Percentiles rank a stretch among this genome's conserved stretches.
Conservation (phyloP, 2,113 vertebrate genomes). For the Rutilus rutilus region DNA sequence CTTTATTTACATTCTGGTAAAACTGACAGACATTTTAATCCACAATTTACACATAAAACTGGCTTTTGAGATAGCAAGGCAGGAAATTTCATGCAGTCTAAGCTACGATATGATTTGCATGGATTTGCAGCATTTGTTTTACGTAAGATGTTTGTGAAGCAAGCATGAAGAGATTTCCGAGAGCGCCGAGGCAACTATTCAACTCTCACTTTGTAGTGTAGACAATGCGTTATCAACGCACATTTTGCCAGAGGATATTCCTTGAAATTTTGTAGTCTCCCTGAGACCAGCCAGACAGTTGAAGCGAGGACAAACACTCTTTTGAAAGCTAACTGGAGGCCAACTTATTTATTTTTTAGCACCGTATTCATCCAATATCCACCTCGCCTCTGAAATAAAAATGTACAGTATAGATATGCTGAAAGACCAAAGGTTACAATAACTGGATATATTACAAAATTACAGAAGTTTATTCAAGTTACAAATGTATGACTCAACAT, state of each 20-base stretch:
- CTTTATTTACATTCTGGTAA: slow-evolving; percentile 77
- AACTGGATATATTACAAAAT: slow-evolving; percentile 28
- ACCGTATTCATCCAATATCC: slow-evolving; percentile 30
- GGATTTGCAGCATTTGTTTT: slow-evolving; percentile 49
- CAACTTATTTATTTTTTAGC: slow-evolving; percentile 43
- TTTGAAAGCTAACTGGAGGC: slow-evolving; percentile 42
- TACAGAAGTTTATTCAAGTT: slow-evolving; percentile 30
- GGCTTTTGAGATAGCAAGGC: slow-evolving; percentile 47
- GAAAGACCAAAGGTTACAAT: background rate
- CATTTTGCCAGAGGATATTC: slow-evolving; percentile 52
- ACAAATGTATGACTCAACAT: background rate
- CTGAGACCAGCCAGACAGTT: slow-evolving; percentile 62
- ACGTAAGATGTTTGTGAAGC: slow-evolving; percentile 48
- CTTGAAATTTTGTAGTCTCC: slow-evolving; percentile 66
- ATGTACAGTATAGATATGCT: slow-evolving; percentile 10
- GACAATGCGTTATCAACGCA: slow-evolving; percentile 56
- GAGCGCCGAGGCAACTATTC: slow-evolving; percentile 58
- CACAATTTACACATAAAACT: slow-evolving; percentile 72
- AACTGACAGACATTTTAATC: slow-evolving; percentile 68
- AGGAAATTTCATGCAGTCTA: slow-evolving; percentile 68
- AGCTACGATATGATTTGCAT: slow-evolving; percentile 56
- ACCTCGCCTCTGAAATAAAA: slow-evolving; percentile 1
- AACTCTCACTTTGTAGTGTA: slow-evolving; percentile 49
- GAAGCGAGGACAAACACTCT: slow-evolving; percentile 52
- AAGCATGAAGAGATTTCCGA: slow-evolving; percentile 42